Percentiles rank a stretch among this genome's conserved stretches.
Conservation (phyloP, 1,140 invertebrate species). For the Pentalonia nigronervosa region DNA sequence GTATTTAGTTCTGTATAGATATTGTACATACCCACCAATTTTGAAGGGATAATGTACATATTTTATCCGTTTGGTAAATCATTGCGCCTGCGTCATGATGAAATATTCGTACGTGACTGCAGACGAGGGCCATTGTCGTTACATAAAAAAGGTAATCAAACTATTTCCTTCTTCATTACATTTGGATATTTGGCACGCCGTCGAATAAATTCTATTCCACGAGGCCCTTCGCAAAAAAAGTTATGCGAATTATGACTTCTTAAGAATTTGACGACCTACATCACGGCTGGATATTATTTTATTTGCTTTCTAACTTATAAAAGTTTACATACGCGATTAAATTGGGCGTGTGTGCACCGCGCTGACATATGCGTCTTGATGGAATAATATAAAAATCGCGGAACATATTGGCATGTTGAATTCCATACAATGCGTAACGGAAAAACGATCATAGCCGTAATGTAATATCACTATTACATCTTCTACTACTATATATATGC, state of each 20-base stretch:
- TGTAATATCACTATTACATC: neutral
- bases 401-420: neutral
- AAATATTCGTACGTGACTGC: no score
- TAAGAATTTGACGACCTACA: neutral
- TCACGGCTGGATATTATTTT: neutral
- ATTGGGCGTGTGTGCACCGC: neutral
- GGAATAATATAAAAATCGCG: neutral
- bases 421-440: neutral
- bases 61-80: neutral
- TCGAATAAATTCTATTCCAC: neutral
- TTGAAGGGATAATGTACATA: neutral
- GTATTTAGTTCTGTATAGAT: neutral
- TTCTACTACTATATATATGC: no score
- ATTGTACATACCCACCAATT: neutral
- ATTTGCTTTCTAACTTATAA: neutral
- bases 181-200: neutral
- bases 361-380: neutral
- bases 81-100: no score
- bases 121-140: neutral
- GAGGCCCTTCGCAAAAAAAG: neutral
- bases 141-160: neutral
- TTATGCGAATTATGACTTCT: neutral
- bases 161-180: neutral
- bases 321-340: neutral
- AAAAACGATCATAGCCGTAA: neutral